Percentiles rank a stretch among this genome's conserved stretches.
Conservation (phyloP, 1,140 invertebrate species). For the Drosophila pectinifera region DNA sequence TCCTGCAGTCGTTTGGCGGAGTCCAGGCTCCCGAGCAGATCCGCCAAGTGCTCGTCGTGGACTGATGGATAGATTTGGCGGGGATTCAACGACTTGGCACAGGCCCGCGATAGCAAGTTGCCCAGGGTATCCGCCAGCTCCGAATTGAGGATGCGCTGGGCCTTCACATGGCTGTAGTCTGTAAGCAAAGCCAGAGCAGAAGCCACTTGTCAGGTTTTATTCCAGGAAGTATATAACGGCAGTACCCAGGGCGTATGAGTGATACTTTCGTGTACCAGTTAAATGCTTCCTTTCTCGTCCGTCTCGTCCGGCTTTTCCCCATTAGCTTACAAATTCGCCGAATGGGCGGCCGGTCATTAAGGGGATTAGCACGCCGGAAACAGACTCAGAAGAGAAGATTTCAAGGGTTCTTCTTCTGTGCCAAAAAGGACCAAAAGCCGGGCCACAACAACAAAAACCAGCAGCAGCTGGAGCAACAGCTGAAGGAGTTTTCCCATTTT, state of each 20-base stretch:
- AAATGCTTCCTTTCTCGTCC: neutral
- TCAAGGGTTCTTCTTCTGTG: conserved; percentile 2
- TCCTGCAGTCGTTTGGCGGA: conserved; percentile 87
- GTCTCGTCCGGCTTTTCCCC: neutral
- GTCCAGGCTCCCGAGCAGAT: conserved; percentile 84
- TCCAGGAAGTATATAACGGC: no score
- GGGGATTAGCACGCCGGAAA: conserved; percentile 42
- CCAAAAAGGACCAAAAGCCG: conserved; percentile 14
- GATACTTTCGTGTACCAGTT: conserved; percentile 33
- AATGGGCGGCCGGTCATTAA: conserved; percentile 41
- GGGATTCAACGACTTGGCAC: conserved; percentile 92
- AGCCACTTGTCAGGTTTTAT: conserved; percentile 23
- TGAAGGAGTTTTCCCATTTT: conserved; percentile 10
- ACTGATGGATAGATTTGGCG: conserved; percentile 89
- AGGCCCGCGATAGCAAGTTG: conserved; percentile 94
- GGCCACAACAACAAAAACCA: conserved; percentile 33
- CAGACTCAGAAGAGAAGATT: neutral
- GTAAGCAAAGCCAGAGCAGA: conserved; percentile 42
- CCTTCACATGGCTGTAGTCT: conserved; percentile 95
- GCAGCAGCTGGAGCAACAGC: neutral
- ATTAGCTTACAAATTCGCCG: conserved; percentile 36
- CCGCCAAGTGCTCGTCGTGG: conserved; percentile 85
- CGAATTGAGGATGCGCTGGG: conserved; percentile 92
- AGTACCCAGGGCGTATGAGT: conserved; percentile 33
- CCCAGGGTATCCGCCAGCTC: conserved; percentile 97